Evolutionary conservation across 2,888 invertebrate genomes (phyloP).

Genomic region (Cinara cedri): DNA sequence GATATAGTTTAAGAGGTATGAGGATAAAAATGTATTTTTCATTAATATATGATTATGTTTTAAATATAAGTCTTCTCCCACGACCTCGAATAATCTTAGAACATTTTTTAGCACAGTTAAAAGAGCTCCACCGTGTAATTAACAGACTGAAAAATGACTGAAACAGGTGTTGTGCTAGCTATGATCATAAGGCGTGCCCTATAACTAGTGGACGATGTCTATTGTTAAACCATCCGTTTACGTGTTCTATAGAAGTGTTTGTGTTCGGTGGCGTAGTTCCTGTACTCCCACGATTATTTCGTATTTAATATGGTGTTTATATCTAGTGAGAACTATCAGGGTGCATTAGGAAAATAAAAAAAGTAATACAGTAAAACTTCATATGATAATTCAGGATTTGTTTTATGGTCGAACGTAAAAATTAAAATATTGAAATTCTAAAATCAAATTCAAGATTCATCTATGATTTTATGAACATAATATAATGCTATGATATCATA

Average conservation of each 20-base stretch:
- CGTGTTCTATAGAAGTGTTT: slow-evolving; percentile 11
- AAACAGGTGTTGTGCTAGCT: slow-evolving; percentile 36
- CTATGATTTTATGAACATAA: slow-evolving; percentile 16
- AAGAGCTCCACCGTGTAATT: slow-evolving; percentile 12
- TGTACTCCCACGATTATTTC: slow-evolving; percentile 43
- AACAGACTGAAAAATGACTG: slow-evolving; percentile 32
- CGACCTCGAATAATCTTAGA: neutral
- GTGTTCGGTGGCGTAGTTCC: slow-evolving; percentile 53
- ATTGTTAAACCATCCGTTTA: slow-evolving; percentile 37
- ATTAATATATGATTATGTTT: neutral
- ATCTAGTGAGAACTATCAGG: slow-evolving; percentile 50
- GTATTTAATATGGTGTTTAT: slow-evolving; percentile 28
- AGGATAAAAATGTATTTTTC: slow-evolving; percentile 10
- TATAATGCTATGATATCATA: too few species aligned
- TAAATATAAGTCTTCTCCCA: slow-evolving; percentile 14
- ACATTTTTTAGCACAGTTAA: slow-evolving; percentile 4
- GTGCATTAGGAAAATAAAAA: slow-evolving; percentile 19
- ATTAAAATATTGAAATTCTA: slow-evolving; percentile 11
- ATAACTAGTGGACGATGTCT: neutral
- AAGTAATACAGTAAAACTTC: slow-evolving; percentile 2
- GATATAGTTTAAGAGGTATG: neutral
- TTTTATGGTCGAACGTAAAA: slow-evolving; percentile 29
- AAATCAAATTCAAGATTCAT: neutral
- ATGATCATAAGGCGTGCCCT: slow-evolving; percentile 19
- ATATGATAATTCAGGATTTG: slow-evolving; percentile 13